Evolutionary conservation across 2,113 vertebrate genomes (phyloP).

Genomic region (Macroglossus sobrinus): DNA sequence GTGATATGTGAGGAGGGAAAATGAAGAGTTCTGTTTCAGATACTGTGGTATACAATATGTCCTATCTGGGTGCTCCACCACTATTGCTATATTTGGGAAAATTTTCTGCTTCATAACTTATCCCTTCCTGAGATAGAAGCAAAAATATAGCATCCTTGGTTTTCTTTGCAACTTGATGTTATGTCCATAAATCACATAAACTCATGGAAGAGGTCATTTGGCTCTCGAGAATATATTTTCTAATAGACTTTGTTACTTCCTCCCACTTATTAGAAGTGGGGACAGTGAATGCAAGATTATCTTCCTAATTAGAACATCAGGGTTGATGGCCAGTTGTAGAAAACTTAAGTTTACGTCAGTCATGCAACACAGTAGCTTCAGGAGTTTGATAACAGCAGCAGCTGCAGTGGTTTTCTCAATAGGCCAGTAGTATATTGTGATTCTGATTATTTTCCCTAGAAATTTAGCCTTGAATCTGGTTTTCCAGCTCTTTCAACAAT

Average conservation of each 20-base stretch:
- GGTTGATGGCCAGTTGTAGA: background rate
- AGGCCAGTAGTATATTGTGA: background rate
- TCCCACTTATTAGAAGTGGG: rapidly evolving
- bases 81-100: background rate
- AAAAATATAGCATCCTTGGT: background rate
- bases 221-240: background rate
- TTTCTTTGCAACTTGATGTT: background rate
- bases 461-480: background rate
- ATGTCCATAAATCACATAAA: background rate
- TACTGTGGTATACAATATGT: background rate
- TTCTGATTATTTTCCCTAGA: background rate
- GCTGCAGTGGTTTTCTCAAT: background rate
- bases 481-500: background rate
- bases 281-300: background rate
- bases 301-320: background rate
- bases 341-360: background rate
- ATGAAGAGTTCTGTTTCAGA: background rate
- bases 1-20: background rate
- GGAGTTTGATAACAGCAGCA: background rate
- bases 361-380: background rate
- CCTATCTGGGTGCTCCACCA: background rate
- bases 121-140: background rate
- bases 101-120: background rate
- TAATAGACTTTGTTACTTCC: background rate
- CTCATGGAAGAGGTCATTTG: background rate